Conservation (phyloP, 2,888 invertebrate species). For the Therioaphis trifolii region DNA sequence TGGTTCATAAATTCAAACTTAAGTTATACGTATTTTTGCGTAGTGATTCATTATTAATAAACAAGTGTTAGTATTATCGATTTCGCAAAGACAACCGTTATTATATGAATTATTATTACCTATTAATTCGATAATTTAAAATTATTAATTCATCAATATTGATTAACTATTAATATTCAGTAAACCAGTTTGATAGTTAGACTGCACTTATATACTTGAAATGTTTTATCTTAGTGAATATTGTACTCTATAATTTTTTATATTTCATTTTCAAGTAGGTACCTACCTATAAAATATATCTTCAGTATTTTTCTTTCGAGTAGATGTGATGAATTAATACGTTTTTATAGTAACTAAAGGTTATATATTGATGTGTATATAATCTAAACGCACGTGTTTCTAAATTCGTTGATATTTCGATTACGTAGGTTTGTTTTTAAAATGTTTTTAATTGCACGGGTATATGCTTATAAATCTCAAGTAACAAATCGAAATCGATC, state of each 20-base stretch:
- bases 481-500: conserved; percentile 8
- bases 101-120: conserved; percentile 8
- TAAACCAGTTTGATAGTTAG: conserved; percentile 16
- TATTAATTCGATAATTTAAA: conserved; percentile 5
- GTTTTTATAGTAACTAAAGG: conserved; percentile 8
- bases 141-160: neutral
- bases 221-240: conserved; percentile 6
- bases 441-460: too few species aligned
- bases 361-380: too few species aligned
- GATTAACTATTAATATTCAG: neutral
- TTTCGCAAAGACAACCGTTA: conserved; percentile 31
- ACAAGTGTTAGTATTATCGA: neutral
- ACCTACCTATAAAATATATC: neutral
- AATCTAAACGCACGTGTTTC: too few species aligned
- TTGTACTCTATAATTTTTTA: neutral
- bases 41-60: neutral
- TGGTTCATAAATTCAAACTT: neutral
- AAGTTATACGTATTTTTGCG: neutral
- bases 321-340: neutral
- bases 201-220: neutral
- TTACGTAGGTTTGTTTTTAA: too few species aligned
- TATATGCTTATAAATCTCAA: neutral
- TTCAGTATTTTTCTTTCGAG: neutral
- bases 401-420: too few species aligned
- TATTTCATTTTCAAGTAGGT: neutral